phyloP scores from a whole-genome alignment of 2,888 invertebrate species.

The Ectemnius continuus region DNA sequence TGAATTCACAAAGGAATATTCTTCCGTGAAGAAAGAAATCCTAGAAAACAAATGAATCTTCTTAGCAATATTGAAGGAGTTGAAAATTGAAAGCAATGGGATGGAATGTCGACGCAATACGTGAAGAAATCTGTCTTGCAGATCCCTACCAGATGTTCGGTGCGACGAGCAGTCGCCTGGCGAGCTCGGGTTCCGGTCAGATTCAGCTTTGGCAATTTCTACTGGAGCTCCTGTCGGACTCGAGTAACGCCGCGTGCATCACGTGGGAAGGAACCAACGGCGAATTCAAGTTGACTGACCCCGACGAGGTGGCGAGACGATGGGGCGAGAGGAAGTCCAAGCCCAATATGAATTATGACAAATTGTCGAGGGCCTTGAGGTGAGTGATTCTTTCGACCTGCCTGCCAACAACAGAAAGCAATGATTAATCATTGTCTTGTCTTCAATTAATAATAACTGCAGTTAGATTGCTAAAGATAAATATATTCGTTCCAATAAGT shows the following conservation, averaged over 20 bases:
- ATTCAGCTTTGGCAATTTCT: constrained; percentile 99
- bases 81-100: background rate
- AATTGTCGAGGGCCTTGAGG: constrained; percentile 96
- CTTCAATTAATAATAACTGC: no score
- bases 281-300: constrained; percentile 98
- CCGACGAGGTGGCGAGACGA: constrained; percentile 97
- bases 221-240: constrained; percentile 96
- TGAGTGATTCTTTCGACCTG: constrained; percentile 77
- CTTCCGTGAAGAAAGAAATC: no score
- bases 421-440: no score
- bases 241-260: constrained; percentile 96
- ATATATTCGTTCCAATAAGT: no score
- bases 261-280: constrained; percentile 99
- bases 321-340: constrained; percentile 99
- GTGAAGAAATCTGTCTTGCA: constrained; percentile 79
- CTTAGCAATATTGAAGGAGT: background rate
- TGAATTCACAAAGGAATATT: no score
- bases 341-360: constrained; percentile 99
- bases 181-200: constrained; percentile 97
- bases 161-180: constrained; percentile 96
- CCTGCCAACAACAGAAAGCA: no score
- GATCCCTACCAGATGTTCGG: constrained; percentile 99
- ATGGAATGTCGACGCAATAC: background rate
- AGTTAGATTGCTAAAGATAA: no score
- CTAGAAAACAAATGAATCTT: no score